phyloP scores from a whole-genome alignment of 2,113 vertebrate genomes.

The Ivindomyrus marchei region DNA sequence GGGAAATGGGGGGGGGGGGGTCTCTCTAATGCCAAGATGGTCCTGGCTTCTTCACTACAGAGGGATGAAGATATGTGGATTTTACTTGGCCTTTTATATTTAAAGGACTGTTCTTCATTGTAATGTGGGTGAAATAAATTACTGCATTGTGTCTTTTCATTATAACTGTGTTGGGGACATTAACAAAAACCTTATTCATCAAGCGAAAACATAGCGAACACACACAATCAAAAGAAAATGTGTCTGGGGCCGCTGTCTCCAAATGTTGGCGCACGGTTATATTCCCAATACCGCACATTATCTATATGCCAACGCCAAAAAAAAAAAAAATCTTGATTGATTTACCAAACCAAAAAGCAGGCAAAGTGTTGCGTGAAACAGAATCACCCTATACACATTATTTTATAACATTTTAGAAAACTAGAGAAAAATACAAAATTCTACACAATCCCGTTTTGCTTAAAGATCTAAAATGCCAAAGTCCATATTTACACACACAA shows the following conservation, averaged over 20 bases:
- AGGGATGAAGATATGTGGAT: not conserved
- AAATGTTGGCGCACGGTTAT: not conserved
- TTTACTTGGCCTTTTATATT: not conserved
- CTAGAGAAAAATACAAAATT: constrained; percentile 9
- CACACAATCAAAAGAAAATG: not conserved
- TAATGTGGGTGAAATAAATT: not conserved
- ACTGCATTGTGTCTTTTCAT: not conserved
- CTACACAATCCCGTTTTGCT: constrained; percentile 4
- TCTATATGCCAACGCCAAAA: not conserved
- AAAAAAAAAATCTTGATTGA: not conserved
- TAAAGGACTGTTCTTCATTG: not conserved
- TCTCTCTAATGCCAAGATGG: not conserved
- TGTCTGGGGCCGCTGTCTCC: not conserved
- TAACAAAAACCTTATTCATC: not conserved
- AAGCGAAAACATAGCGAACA: not conserved
- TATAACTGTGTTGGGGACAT: not conserved
- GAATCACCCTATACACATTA: not conserved
- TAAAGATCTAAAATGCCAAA: constrained; percentile 16
- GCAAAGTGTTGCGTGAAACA: not conserved
- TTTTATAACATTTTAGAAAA: not conserved
- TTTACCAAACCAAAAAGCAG: not conserved
- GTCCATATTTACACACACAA: constrained; percentile 11
- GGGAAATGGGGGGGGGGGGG: not conserved
- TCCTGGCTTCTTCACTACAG: not conserved
- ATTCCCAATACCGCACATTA: not conserved